Evolutionary conservation across 2,113 vertebrate genomes (phyloP), one percentile per base, ranked within the genome.

Genomic region (Melanerpes formicivorus): DNA sequence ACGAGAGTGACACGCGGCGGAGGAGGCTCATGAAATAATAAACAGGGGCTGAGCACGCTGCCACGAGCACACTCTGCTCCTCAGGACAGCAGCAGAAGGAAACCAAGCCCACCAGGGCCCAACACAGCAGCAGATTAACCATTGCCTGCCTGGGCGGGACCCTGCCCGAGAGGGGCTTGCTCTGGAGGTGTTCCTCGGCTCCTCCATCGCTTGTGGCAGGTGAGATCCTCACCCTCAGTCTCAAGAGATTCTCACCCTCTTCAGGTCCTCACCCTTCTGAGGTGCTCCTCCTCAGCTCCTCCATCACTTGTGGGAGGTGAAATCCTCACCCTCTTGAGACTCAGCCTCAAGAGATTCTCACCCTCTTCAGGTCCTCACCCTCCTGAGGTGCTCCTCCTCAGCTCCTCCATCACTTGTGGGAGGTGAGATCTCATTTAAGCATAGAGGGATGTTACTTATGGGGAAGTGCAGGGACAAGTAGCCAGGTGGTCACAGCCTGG

Each of bases 1-100:
- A 95, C 94, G 21, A 88, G 94, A 96, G 95, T 95, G 95, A 97
- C 94, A 94, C 93, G 86, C 95, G 88, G 95, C 9, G 87, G 96
- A 95, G 95, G 73, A 93, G 90, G 90, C 94, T 96, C 96, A 96
- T 96, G 96, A 97, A 96, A 97, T 95, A 97, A 95, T 96, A 96
- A 96, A 94, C 76, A 90, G 90, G 88, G 50, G 71, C 90, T 90
- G 74, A 96, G 88, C 92, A n/a, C 92, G 29, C 64, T 55, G 89
- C 63, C 8, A 14, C 58, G 84, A 12, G 87, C 89, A 54, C 89
- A 14, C 87, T 77, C 56, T 30, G 2, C 56, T 92, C 9, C 95
- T 90, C 80, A 17, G 69, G 58, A 72, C 10, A 34, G 44, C 42
- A 2, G 30, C 18, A 42, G 25, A 19, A 67, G 29, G 25, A 69